These are phyloP conservation scores for Diplodus puntazzo DNA, from an alignment of 2,797 vertebrate species.

Conservation along the genomic window DNA sequence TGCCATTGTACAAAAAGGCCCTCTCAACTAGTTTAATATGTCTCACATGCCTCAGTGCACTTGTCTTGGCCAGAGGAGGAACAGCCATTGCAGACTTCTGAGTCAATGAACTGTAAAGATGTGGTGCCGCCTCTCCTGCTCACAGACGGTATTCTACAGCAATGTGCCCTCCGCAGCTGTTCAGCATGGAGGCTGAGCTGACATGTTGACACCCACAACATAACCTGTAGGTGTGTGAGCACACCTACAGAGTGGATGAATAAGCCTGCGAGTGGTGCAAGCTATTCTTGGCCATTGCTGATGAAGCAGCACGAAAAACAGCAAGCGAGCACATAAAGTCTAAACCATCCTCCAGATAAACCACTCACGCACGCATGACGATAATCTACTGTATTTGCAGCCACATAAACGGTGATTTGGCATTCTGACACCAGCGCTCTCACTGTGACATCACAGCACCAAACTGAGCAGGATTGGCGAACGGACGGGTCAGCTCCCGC, in stretches of 20 bases:
- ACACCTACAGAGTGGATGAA: slow-evolving; percentile 25
- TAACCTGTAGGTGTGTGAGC: slow-evolving; percentile 44
- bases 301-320: not conserved
- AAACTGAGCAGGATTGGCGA: slow-evolving; percentile 29
- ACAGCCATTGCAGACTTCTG: slow-evolving; percentile 31
- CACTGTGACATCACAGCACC: slow-evolving; percentile 47
- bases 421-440: slow-evolving; percentile 42
- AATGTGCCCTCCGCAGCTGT: slow-evolving; percentile 29
- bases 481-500: slow-evolving; percentile 26
- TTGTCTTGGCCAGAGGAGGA: slow-evolving; percentile 30
- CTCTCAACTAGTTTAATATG: slow-evolving; percentile 33
- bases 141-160: not conserved
- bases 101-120: slow-evolving; percentile 45
- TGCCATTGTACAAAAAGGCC: slow-evolving; percentile 14
- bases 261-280: not conserved
- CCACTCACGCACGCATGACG: not conserved
- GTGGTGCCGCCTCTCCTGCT: slow-evolving; percentile 14
- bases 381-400: not conserved
- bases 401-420: slow-evolving; percentile 2
- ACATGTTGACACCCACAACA: slow-evolving; percentile 74
- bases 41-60: slow-evolving; percentile 35
- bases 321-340: not conserved
- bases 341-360: not conserved
- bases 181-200: slow-evolving; percentile 8
- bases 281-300: slow-evolving; percentile 22